Evolutionary conservation across 30 jellyfish, hydroid and myxozoan species (phyloP).

Genomic region (Rhopilema esculentum): DNA sequence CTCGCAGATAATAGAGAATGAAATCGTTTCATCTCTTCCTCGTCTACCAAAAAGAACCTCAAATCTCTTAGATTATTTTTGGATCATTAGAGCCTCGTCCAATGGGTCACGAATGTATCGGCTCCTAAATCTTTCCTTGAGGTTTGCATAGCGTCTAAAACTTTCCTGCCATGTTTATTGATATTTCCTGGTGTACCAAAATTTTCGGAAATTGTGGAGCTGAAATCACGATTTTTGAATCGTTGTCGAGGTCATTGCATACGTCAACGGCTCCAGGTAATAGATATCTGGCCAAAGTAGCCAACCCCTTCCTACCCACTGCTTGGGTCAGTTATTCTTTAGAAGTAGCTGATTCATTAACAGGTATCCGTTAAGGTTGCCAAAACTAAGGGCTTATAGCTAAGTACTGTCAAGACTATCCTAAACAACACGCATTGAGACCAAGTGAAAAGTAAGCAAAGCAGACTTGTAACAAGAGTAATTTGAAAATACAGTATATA

Average conservation of each 20-base stretch:
- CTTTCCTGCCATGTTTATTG: not conserved
- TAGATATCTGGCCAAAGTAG: not conserved
- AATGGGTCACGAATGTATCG: not conserved
- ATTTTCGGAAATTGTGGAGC: not conserved
- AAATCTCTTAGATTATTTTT: not conserved
- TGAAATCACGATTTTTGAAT: not conserved
- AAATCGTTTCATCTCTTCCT: not conserved
- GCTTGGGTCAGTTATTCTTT: not conserved
- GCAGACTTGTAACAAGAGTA: no score
- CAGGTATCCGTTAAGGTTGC: not conserved
- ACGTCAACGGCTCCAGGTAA: not conserved
- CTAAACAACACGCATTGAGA: no score
- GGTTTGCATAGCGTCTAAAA: not conserved
- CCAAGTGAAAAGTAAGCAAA: no score
- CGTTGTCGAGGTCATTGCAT: not conserved
- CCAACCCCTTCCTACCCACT: not conserved
- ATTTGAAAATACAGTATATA: no score
- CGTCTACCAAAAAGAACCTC: not conserved
- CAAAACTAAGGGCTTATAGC: not conserved
- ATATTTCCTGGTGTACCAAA: not conserved
- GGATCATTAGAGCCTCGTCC: not conserved
- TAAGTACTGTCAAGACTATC: not conserved
- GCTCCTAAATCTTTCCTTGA: conserved; percentile 4
- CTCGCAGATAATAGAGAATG: not conserved
- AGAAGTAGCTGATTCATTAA: not conserved